Evolutionary conservation across 2,797 vertebrate genomes (phyloP).

Genomic region (Halcyon leucocephala): DNA sequence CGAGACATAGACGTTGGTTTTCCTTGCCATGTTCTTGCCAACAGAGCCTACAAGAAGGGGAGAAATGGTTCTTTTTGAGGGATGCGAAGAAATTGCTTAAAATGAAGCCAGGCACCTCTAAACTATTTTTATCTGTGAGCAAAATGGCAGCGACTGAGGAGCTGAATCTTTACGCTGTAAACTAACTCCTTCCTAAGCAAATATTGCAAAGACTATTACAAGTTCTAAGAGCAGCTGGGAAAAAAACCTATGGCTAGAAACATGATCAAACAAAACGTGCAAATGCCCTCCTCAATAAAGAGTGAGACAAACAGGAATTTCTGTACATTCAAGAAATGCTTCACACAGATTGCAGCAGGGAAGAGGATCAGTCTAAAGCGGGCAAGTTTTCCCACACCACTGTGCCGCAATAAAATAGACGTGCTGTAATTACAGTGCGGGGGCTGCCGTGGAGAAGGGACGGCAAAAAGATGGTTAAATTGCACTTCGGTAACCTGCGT

Average conservation of each 20-base stretch:
- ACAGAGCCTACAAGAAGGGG: conserved; percentile 84
- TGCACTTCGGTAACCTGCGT: not conserved
- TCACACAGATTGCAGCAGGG: fast-evolving
- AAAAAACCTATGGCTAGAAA: not conserved
- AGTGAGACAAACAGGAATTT: not conserved
- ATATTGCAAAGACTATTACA: not conserved
- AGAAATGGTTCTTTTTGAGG: not conserved
- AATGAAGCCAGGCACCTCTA: not conserved
- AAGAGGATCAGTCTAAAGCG: not conserved
- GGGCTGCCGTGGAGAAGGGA: not conserved
- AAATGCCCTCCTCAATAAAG: not conserved
- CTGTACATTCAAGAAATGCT: not conserved
- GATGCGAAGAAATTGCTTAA: not conserved
- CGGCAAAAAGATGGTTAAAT: not conserved
- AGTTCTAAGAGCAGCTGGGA: conserved; percentile 5
- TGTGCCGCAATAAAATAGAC: not conserved
- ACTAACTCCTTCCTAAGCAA: not conserved
- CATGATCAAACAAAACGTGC: not conserved
- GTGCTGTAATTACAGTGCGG: fast-evolving
- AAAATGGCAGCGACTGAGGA: not conserved
- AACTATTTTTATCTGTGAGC: not conserved
- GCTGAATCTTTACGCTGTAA: not conserved
- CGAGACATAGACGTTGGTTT: conserved; percentile 95
- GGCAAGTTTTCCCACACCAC: not conserved
- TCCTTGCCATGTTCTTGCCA: conserved; percentile 92